Evolutionary conservation across 1,140 invertebrate genomes (phyloP).

Genomic region (Rhynchophorus ferrugineus): DNA sequence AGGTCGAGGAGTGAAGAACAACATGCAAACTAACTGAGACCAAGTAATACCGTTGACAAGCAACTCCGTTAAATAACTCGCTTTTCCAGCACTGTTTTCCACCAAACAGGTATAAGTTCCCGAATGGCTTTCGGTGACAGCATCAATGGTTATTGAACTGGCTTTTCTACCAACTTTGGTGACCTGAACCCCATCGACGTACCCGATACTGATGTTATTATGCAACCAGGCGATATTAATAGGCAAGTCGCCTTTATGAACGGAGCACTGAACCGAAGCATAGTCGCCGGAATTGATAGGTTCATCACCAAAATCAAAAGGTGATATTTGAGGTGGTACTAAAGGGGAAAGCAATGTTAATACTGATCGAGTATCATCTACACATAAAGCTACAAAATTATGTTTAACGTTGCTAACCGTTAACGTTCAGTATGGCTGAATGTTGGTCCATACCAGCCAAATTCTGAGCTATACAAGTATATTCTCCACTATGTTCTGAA

Average conservation of each 20-base stretch:
- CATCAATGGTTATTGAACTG: slow-evolving; percentile 62
- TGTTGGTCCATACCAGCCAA: slow-evolving; percentile 50
- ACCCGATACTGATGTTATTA: slow-evolving; percentile 42
- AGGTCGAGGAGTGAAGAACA: slow-evolving; percentile 52
- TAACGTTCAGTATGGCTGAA: slow-evolving; percentile 52
- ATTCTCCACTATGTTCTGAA: slow-evolving; percentile 53
- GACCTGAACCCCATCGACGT: slow-evolving; percentile 39
- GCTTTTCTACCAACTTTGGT: slow-evolving; percentile 54
- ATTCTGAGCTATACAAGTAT: slow-evolving; percentile 56
- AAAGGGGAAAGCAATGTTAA: slow-evolving; percentile 4
- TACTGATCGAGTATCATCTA: slow-evolving; percentile 29
- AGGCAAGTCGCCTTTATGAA: slow-evolving; percentile 60
- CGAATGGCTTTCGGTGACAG: slow-evolving; percentile 63
- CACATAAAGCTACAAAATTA: too few relatives aligned
- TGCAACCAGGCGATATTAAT: slow-evolving; percentile 56
- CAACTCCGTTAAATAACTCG: slow-evolving; percentile 52
- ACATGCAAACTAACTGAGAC: slow-evolving; percentile 45
- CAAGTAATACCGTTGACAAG: slow-evolving; percentile 52
- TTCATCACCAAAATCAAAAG: slow-evolving; percentile 55
- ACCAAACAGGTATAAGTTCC: slow-evolving; percentile 72
- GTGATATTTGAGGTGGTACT: slow-evolving; percentile 53
- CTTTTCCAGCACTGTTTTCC: slow-evolving; percentile 50
- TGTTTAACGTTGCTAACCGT: too few relatives aligned
- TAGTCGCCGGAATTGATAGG: slow-evolving; percentile 55
- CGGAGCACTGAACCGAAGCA: slow-evolving; percentile 52